phyloP scores from a whole-genome alignment of 1,140 invertebrate genomes.

The Magallana ariakensis region DNA sequence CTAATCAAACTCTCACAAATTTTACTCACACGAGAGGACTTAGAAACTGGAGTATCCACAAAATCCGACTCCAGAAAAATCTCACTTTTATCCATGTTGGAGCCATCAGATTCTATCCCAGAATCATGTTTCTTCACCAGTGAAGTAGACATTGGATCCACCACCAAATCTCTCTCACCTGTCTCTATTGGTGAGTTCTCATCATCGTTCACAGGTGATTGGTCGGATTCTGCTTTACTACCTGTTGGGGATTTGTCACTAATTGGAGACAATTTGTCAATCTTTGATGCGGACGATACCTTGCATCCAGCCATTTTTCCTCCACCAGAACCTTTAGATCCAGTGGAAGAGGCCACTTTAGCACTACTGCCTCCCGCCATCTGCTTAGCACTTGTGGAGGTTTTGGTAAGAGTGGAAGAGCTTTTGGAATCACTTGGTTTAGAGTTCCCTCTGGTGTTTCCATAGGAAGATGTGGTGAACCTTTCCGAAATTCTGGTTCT shows the following conservation, averaged over 20 bases:
- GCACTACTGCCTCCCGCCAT: not conserved
- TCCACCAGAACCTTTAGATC: not conserved
- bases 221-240: conserved; percentile 12
- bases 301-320: not conserved
- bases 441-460: not conserved
- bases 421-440: conserved; percentile 7
- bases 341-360: not conserved
- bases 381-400: not conserved
- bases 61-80: conserved; percentile 34
- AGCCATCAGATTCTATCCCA: conserved; percentile 35
- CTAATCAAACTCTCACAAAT: conserved; percentile 26
- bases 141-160: conserved; percentile 30
- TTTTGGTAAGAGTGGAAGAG: not conserved
- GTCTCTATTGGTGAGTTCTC: conserved; percentile 34
- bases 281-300: not conserved
- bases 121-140: conserved; percentile 40
- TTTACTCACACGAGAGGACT: conserved; percentile 21
- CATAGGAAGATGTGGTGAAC: conserved; percentile 29
- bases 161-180: not conserved
- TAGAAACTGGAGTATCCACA: conserved; percentile 30
- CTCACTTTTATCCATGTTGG: conserved; percentile 48
- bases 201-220: conserved; percentile 25
- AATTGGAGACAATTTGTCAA: conserved; percentile 32
- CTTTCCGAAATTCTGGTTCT: conserved; percentile 38
- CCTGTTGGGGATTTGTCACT: conserved; percentile 7